A percentile compares a stretch with the other conserved stretches of the same genome.
Evolutionary conservation across 1,140 invertebrate species (phyloP).

Genomic region (Conus ventricosus): DNA sequence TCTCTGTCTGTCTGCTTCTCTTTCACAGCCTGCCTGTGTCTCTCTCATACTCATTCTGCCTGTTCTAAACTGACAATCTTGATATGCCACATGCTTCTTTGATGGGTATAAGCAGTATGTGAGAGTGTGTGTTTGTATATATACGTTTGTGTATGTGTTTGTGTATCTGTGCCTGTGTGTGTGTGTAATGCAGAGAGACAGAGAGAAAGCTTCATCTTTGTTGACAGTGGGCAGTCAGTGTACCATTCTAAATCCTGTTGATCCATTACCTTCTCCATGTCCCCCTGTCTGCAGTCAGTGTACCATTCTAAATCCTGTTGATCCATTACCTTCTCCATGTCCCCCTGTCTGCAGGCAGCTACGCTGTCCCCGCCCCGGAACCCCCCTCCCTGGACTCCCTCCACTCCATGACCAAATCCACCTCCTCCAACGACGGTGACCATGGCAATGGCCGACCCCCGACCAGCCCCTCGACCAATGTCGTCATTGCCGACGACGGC

Average conservation of each 20-base stretch:
- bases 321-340: neutral
- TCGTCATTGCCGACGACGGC: slow-evolving; percentile 38
- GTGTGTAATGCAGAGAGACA: neutral
- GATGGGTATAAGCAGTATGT: too few relatives aligned
- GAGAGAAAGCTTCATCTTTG: neutral
- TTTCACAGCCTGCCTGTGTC: too few relatives aligned
- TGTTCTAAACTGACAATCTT: too few relatives aligned
- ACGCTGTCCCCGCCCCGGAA: slow-evolving; percentile 45
- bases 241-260: neutral
- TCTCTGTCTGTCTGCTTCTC: too few relatives aligned
- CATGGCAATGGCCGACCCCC: neutral
- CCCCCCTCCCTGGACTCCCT: slow-evolving; percentile 66
- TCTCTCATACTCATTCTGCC: too few relatives aligned
- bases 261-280: neutral
- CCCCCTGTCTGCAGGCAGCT: neutral
- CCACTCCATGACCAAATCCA: slow-evolving; percentile 59
- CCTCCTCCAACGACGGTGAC: slow-evolving; percentile 49
- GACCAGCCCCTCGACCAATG: slow-evolving; percentile 17
- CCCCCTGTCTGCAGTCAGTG: neutral
- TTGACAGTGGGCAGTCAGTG: neutral
- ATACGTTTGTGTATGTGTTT: neutral
- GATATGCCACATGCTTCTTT: too few relatives aligned
- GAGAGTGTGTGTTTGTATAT: neutral
- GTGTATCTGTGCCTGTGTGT: neutral
- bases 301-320: neutral